Conservation (phyloP, 2,888 invertebrate genomes). For the Archips xylosteana region DNA sequence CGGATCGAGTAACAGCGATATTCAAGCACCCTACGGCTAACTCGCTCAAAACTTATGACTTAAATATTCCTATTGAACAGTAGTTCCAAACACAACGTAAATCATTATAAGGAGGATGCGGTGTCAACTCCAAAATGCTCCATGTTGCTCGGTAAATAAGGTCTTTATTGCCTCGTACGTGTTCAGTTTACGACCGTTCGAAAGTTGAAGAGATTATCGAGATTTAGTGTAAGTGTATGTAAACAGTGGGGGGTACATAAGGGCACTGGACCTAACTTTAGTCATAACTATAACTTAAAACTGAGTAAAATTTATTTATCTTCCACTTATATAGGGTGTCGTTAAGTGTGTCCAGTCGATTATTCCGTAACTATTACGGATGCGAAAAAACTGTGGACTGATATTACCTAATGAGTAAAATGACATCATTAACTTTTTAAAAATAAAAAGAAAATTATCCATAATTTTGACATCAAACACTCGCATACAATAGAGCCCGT, state of each 20-base stretch:
- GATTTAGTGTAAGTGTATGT: constrained; percentile 29
- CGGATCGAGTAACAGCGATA: too few species aligned
- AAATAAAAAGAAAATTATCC: too few species aligned
- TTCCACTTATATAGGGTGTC: too few species aligned
- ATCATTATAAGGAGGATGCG: constrained; percentile 38
- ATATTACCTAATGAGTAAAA: too few species aligned
- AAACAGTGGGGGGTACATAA: constrained; percentile 8
- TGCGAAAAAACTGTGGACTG: too few species aligned
- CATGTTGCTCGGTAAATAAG: constrained; percentile 36
- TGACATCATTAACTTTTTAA: too few species aligned
- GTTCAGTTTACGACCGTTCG: constrained; percentile 17
- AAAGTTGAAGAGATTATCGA: constrained; percentile 33
- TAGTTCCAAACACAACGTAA: constrained; percentile 37
- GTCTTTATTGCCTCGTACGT: constrained; percentile 39
- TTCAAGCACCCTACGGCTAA: too few species aligned
- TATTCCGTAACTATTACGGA: too few species aligned
- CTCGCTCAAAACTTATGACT: constrained; percentile 1
- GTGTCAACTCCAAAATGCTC: constrained; percentile 35
- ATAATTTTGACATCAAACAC: too few species aligned
- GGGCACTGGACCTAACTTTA: background rate
- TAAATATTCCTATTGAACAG: constrained; percentile 14
- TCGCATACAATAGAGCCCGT: too few species aligned
- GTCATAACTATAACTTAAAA: background rate
- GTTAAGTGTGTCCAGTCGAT: too few species aligned
- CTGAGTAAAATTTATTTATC: too few species aligned